phyloP scores from a whole-genome alignment of 2,797 vertebrate species.

The Etheostoma perlongum region DNA sequence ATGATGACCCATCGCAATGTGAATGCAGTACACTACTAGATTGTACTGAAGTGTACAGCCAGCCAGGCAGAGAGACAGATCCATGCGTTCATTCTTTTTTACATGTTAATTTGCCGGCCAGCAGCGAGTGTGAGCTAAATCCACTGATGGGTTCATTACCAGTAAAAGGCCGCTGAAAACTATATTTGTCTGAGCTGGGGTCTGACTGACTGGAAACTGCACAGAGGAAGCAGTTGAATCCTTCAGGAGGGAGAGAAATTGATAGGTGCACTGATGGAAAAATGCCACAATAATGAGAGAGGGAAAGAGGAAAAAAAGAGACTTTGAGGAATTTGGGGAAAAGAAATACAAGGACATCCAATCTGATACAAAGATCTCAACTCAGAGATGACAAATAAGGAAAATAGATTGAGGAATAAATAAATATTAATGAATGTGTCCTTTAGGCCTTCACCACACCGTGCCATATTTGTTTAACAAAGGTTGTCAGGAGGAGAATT shows the following conservation, averaged over 20 bases:
- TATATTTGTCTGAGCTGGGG: slow-evolving; percentile 82
- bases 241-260: slow-evolving; percentile 79
- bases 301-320: slow-evolving; percentile 11
- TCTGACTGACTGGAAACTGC: slow-evolving; percentile 84
- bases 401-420: slow-evolving; percentile 62
- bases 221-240: slow-evolving; percentile 81
- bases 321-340: slow-evolving; percentile 23
- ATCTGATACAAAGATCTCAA: slow-evolving; percentile 63
- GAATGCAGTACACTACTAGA: slow-evolving; percentile 43
- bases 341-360: slow-evolving; percentile 51
- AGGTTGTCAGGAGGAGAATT: slow-evolving; percentile 77
- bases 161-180: slow-evolving; percentile 83
- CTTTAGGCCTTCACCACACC: slow-evolving; percentile 64
- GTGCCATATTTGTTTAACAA: slow-evolving; percentile 76
- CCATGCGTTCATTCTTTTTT: slow-evolving; percentile 49
- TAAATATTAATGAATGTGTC: slow-evolving; percentile 78
- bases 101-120: slow-evolving; percentile 56
- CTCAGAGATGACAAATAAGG: slow-evolving; percentile 60
- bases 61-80: slow-evolving; percentile 45
- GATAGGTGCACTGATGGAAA: slow-evolving; percentile 82
- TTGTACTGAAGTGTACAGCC: slow-evolving; percentile 36
- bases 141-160: slow-evolving; percentile 82
- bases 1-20: slow-evolving; percentile 30
- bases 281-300: slow-evolving; percentile 76
- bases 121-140: slow-evolving; percentile 72